These are phyloP conservation scores for Turritopsis dohrnii DNA, from an alignment of 30 jellyfish, hydroid and myxozoan species.

Conservation along the genomic window DNA sequence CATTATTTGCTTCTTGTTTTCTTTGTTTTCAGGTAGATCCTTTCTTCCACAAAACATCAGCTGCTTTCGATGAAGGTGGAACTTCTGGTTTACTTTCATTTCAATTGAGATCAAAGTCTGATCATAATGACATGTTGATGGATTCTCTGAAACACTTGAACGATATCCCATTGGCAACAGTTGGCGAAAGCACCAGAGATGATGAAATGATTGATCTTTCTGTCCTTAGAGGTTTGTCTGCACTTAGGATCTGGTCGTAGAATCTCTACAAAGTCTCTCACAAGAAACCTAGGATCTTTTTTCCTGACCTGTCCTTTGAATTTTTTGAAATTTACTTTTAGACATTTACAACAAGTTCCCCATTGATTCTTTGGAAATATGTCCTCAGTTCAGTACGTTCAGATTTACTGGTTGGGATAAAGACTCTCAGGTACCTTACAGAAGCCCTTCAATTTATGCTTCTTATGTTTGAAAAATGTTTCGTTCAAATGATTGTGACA, in stretches of 20 bases:
- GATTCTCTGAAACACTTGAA: slow-evolving; percentile 42
- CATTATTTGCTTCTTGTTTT: too few species aligned
- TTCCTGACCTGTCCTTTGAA: too few species aligned
- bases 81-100: slow-evolving; percentile 58
- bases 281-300: too few species aligned
- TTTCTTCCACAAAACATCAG: slow-evolving; percentile 74
- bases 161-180: slow-evolving; percentile 20
- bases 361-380: slow-evolving; percentile 41
- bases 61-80: slow-evolving; percentile 95
- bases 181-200: slow-evolving; percentile 31
- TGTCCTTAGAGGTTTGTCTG: slow-evolving; percentile 24
- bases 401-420: slow-evolving; percentile 77
- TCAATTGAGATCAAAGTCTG: slow-evolving; percentile 54
- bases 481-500: too few species aligned
- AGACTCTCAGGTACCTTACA: slow-evolving; percentile 45
- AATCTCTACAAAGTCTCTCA: background rate
- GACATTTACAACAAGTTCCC: slow-evolving; percentile 45
- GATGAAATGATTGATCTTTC: slow-evolving; percentile 23
- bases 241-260: background rate
- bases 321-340: slow-evolving; percentile 1
- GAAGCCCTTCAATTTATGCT: background rate
- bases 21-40: slow-evolving; percentile 67
- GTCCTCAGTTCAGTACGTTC: slow-evolving; percentile 71
- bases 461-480: too few species aligned
- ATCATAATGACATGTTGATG: slow-evolving; percentile 54